Evolutionary conservation across 2,113 vertebrate species (phyloP).

Genomic region (Nothocercus julius): DNA sequence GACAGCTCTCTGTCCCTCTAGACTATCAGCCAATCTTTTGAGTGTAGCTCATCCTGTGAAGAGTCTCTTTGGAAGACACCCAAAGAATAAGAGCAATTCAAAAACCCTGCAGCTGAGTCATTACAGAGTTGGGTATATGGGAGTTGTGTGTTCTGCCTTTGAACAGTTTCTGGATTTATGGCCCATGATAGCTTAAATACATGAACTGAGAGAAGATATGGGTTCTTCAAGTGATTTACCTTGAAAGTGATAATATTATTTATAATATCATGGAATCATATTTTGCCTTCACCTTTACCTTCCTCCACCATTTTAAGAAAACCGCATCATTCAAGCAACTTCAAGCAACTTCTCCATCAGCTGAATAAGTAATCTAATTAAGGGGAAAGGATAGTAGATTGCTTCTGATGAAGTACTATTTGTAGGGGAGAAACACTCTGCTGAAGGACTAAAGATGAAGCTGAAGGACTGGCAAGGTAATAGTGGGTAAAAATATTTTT

Average conservation of each 20-base stretch:
- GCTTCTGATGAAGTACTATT: not conserved
- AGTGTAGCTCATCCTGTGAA: not conserved
- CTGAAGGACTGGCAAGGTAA: not conserved
- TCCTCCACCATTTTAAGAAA: not conserved
- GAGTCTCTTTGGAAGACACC: not conserved
- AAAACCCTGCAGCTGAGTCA: not conserved
- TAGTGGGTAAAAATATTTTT: not conserved
- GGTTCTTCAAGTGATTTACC: not conserved
- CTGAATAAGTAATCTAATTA: not conserved
- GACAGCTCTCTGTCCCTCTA: not conserved
- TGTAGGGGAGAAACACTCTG: accelerated
- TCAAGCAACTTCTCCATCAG: not conserved
- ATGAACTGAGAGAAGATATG: not conserved
- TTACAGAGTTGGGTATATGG: not conserved
- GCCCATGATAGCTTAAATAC: not conserved
- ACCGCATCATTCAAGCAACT: not conserved
- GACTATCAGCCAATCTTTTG: not conserved
- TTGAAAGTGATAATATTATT: not conserved
- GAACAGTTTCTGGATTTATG: not conserved
- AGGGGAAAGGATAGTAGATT: not conserved
- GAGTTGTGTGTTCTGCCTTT: accelerated
- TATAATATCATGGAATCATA: not conserved
- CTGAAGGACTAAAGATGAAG: not conserved
- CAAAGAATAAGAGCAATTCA: not conserved
- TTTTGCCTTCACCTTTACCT: not conserved